Evolutionary conservation across 2,113 vertebrate species (phyloP).

Genomic region (Pagrus major): DNA sequence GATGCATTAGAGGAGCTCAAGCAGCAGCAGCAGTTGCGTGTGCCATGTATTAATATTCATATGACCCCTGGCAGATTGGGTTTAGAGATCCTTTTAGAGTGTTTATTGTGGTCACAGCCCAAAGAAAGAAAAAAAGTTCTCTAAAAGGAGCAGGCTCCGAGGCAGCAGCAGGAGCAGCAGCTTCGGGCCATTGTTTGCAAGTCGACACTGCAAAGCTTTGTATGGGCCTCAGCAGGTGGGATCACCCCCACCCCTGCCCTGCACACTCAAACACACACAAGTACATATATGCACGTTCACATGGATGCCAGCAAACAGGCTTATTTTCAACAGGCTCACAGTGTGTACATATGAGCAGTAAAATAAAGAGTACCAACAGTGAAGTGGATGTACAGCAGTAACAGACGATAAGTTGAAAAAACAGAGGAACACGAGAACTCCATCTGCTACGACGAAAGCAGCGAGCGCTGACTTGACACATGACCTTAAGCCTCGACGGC

Average conservation of each 20-base stretch:
- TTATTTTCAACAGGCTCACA: not conserved
- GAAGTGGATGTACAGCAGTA: constrained; percentile 7
- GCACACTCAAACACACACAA: constrained; percentile 13
- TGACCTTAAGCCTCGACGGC: constrained; percentile 65
- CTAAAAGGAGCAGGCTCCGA: constrained; percentile 42
- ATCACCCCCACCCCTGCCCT: constrained; percentile 8
- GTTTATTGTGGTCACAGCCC: constrained; percentile 43
- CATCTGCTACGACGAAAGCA: constrained; percentile 59
- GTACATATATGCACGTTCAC: constrained; percentile 17
- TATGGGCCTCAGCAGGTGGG: constrained; percentile 73
- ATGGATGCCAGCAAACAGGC: not conserved
- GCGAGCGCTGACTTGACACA: constrained; percentile 58
- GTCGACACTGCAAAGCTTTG: constrained; percentile 59
- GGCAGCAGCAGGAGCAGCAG: constrained; percentile 68
- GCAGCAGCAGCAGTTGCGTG: constrained; percentile 47
- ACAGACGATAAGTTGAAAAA: not conserved
- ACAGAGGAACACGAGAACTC: constrained; percentile 13
- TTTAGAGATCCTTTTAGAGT: constrained; percentile 49
- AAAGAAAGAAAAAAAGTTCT: constrained; percentile 4
- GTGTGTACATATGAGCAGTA: not conserved
- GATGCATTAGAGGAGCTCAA: constrained; percentile 6
- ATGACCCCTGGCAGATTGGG: constrained; percentile 51
- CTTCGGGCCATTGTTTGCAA: constrained; percentile 58
- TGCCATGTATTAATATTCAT: constrained; percentile 73
- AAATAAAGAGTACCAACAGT: constrained; percentile 10